Evolutionary conservation across 2,113 vertebrate species (phyloP), one percentile per base, ranked within the genome.

Genomic region (Dolichotis patagonum): DNA sequence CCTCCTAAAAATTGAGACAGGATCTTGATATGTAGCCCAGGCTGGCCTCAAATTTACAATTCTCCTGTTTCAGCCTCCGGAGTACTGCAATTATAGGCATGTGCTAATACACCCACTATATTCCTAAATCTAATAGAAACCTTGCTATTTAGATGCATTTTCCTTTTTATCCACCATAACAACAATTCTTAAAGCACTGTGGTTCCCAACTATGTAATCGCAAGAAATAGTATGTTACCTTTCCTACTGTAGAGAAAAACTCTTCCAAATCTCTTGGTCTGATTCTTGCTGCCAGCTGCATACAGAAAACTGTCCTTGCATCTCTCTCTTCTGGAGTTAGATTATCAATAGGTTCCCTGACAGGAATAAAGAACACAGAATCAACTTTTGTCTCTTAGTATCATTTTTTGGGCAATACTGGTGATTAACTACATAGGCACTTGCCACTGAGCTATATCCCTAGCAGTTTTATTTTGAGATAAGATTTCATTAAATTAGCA

Each of bases 181-280:
- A 78, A 83, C 46, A 78, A 83, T 63, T 78, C 71, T 24, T 87
- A 71, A 86, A 58, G 32, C 35, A 56, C 78, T 60, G 0, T 5
- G 49, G 38, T 10, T 58, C 52, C 22, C 24, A 96, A 3, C 17
- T 60, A 60, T 26, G 69, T 78, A 1, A 62, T 7, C 3, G 67
- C 7, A 32, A 4, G 22, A 49, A 73, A 49, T 3, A 77, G 4
- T 17, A 10, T 19, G 97, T 90, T 97, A 99, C 99, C 98, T 99
- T 99, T 82, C 99, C 99, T 92, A 99, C 99, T 85, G 99, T 99
- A 94, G 99, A 99, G 98, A 99, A 99, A 98, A 99, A 99, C 91
- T 99, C 99, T 98, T 99, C 99, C 98, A 99, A 98, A 98, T 99
- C 99, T 94, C 99, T 98, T 5, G 99, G 99, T 46, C 99, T 98